These are phyloP conservation scores for Erythrolamprus reginae DNA, from an alignment of 2,113 vertebrate genomes.

Conservation along the genomic window DNA sequence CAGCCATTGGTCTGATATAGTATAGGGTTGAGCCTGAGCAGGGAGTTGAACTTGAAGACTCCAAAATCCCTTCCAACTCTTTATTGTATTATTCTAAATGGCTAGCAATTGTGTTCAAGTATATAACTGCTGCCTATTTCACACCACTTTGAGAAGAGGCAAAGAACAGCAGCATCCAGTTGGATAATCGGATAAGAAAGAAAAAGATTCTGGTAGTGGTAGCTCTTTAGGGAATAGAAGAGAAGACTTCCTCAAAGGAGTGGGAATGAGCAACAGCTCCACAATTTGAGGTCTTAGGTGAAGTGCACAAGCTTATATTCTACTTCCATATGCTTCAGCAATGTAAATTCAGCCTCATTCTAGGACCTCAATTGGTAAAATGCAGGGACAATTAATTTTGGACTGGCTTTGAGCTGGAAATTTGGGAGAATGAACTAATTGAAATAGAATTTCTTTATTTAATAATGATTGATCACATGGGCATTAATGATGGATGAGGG, in stretches of 20 bases:
- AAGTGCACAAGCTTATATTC: not conserved
- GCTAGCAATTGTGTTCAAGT: not conserved
- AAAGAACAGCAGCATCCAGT: not conserved
- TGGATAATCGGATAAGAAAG: not conserved
- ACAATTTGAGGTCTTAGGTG: not conserved
- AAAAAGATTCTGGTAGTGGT: not conserved
- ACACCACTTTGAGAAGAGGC: not conserved
- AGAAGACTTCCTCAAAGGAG: not conserved
- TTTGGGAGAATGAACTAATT: not conserved
- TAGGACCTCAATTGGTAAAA: not conserved
- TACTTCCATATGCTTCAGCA: not conserved
- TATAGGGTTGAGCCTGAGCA: not conserved
- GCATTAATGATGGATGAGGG: not conserved
- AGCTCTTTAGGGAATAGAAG: not conserved
- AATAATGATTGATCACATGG: not conserved
- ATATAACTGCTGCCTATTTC: not conserved
- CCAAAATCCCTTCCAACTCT: not conserved
- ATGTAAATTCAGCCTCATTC: not conserved
- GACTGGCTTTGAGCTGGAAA: not conserved
- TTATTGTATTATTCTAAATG: not conserved
- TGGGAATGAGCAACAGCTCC: not conserved
- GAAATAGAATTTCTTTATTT: not conserved
- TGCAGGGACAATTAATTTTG: not conserved
- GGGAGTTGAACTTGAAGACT: not conserved
- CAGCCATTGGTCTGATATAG: not conserved